Evolutionary conservation across 2,797 vertebrate genomes (phyloP), one percentile per base, ranked within the genome.

Genomic region (Poecilia gillii): DNA sequence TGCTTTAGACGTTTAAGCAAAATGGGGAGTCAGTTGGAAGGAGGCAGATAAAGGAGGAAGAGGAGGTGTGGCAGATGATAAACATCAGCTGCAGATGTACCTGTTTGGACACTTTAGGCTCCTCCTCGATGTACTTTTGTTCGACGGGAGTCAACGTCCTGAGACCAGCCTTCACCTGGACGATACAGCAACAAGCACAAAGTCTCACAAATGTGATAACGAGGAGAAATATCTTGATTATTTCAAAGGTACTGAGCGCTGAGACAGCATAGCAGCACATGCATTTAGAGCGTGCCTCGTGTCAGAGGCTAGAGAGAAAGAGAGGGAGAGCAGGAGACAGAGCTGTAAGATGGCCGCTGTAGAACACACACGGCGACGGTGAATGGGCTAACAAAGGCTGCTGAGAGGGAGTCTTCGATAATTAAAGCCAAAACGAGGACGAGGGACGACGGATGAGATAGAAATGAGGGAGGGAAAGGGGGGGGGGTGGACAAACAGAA

Each of bases 51-150:
- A 78, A 86, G 87, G 13, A 41, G 53, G 13, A 83, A 49, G 72
- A 80, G 33, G 75, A 23, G 1, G 75, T 80, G 76, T 53, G 74
- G 82, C 31, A 70, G 81, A 45, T 76, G 75, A 87, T 78, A 77
- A 77, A 74, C 28, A 70, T 43, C 62, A 57, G 73, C 77, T 59
- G 64, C 73, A 84, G 80, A 81, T 85, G 95, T 98, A 99, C 98
- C 98, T 99, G 98, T 96, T 99, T 99, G 92, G 98, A 99, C 93
- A 99, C 97, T 95, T 95, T 97, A 91, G 97, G 95, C 93, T 99
- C 98, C 91, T 98, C 98, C 95, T 99, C 98, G 74, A 99, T 98
- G 86, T 99, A 99, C 94, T 99, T 99, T 96, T 97, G 96, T 94
- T 99, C 98, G 92, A 97, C 97, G 88, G 98, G 98, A 90, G 97